Evolutionary conservation across 2,888 invertebrate species (phyloP).

Genomic region (Rotaria sp.): DNA sequence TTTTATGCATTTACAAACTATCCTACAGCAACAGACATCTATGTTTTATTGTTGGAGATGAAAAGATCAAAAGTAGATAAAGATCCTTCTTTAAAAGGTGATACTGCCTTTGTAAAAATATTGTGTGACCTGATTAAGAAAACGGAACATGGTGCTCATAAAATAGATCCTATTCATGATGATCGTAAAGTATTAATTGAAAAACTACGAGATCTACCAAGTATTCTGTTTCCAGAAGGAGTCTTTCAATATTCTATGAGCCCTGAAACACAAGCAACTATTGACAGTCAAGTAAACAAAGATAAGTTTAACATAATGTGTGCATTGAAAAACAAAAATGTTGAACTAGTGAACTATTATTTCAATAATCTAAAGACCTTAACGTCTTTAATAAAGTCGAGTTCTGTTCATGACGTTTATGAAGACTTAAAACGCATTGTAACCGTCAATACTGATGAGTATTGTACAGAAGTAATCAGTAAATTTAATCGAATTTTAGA

Average conservation of each 20-base stretch:
- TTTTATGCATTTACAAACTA: too few species aligned
- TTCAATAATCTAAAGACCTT: neutral
- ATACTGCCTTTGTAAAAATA: neutral
- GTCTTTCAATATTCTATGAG: neutral
- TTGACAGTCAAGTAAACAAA: neutral
- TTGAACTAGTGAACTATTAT: neutral
- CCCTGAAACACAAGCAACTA: neutral
- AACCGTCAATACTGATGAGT: neutral
- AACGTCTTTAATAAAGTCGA: neutral
- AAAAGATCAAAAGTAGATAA: neutral
- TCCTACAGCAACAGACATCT: too few species aligned
- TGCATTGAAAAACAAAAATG: neutral
- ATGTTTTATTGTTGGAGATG: too few species aligned
- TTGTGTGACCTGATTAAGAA: neutral
- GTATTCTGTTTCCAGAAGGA: neutral
- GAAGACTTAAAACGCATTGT: neutral
- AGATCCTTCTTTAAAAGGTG: neutral
- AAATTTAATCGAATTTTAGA: neutral
- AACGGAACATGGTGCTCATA: neutral
- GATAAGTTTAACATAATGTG: neutral
- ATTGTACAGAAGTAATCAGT: neutral
- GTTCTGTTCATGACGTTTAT: neutral
- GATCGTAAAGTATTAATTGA: neutral
- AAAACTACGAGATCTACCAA: neutral
- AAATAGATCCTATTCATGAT: neutral